These are phyloP conservation scores for Babylonia areolata DNA, from an alignment of 1,140 invertebrate genomes.

Conservation along the genomic window DNA sequence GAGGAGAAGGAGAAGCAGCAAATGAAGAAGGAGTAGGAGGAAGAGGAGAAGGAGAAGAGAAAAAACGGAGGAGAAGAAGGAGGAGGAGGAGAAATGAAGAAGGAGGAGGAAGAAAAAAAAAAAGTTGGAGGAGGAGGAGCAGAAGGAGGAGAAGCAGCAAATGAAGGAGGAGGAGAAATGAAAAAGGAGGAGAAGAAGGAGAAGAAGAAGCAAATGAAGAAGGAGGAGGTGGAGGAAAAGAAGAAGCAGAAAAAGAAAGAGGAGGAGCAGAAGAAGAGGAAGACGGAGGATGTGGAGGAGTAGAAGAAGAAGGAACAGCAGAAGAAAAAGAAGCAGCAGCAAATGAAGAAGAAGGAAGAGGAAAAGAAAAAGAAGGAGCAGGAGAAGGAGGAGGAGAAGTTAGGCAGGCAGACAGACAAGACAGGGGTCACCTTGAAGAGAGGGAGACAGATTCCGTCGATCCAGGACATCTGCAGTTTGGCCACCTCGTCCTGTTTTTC, in stretches of 20 bases:
- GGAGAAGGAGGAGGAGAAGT: neutral
- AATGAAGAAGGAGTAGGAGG: neutral
- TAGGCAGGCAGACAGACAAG: neutral
- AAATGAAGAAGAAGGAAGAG: neutral
- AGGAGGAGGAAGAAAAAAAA: neutral
- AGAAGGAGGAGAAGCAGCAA: neutral
- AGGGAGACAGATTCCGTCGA: conserved; percentile 95
- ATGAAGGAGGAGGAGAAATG: neutral
- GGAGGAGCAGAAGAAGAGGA: neutral
- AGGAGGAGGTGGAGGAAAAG: too few species aligned
- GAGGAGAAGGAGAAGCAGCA: neutral
- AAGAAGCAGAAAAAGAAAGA: neutral
- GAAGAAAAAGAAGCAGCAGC: neutral
- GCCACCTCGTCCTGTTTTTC: conserved; percentile 96
- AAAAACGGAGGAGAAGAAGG: neutral
- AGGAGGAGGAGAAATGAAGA: neutral
- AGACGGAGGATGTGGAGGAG: neutral
- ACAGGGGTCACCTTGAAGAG: conserved; percentile 86
- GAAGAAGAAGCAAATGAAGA: too few species aligned
- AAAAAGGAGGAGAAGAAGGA: too few species aligned
- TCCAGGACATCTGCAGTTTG: conserved; percentile 97
- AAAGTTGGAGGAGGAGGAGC: neutral
- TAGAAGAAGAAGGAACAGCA: neutral
- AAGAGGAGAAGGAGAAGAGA: neutral
- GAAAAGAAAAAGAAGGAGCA: neutral